Conservation (phyloP, 2,797 vertebrate genomes). For the Netta rufina region DNA sequence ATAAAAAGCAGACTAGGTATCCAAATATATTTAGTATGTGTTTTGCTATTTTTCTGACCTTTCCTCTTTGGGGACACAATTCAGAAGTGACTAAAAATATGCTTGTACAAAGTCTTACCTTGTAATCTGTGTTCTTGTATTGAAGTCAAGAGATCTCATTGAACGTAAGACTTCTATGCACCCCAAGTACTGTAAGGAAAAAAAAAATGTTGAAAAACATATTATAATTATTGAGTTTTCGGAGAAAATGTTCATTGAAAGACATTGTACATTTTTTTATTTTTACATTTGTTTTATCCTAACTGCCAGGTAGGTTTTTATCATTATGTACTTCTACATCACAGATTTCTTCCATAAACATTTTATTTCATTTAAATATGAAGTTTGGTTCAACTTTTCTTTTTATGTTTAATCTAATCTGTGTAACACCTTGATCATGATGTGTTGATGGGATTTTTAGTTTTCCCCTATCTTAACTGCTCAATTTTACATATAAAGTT, state of each 20-base stretch:
- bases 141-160: conserved; percentile 98
- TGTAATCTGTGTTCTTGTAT: conserved; percentile 95
- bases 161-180: conserved; percentile 97
- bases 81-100: neutral
- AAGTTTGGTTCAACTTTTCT: neutral
- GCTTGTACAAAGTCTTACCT: conserved; percentile 81
- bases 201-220: conserved; percentile 63
- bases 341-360: neutral
- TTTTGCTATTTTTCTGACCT: neutral
- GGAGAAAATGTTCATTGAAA: neutral
- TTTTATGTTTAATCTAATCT: neutral
- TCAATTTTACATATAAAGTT: neutral
- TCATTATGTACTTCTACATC: neutral
- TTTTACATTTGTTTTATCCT: conserved; percentile 4
- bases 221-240: neutral
- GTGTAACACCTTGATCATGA: neutral
- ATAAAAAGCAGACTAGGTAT: neutral
- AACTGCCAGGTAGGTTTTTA: neutral
- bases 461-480: neutral
- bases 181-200: conserved; percentile 91
- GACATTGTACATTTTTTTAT: neutral
- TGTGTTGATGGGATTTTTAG: neutral
- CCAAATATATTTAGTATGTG: neutral
- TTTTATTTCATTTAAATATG: neutral
- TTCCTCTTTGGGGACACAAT: neutral